Base-by-base conservation (phyloP, 2,888 invertebrate genomes). In the Exocentrus adspersus region DNA sequence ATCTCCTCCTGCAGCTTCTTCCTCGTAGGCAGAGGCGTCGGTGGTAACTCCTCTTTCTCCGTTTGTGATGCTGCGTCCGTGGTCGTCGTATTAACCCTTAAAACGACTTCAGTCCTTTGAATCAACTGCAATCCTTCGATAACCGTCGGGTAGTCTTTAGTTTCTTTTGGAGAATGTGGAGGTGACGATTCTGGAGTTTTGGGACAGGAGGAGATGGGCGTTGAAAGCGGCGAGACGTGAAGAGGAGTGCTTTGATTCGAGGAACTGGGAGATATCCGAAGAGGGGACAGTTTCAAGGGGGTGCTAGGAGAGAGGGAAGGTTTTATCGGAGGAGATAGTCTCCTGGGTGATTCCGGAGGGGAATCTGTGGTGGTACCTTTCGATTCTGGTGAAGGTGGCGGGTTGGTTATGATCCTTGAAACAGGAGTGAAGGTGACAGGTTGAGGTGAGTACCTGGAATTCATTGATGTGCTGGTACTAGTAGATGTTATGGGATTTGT, bases 1-100 rank as follows among this genome's bases (percentile, higher is more conserved):
- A 92, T 86, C 81, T 93, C 93, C 79, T 93, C 92, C 70, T 89
- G 87, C 45, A 88, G 84, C 72, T 89, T 89, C 75, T 86, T 87
- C 66, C 90, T 85, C 1, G 85, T 84, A 37, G 83, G 81, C 16
- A 86, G 80, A 43, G 86, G 84, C 70, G 84, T 81, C 2, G 79
- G 77, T 2, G 79, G 77, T 58, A 80, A 41, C 70, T 81, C 81
- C 30, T 82, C 80, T 68, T 80, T 79, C 69, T 83, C 82, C 9
- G 83, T 83, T 73, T 83, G 82, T n/a, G 81, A 80, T 4, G 82
- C 72, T 10, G 87, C 88, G 78, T 90, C 90, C 46, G 84, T 86
- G 10, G 88, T 89, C 21, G 85, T 79, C 1, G 88, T 84, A 75
- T 88, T 88, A 1, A 89, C 87, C 69, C 88, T 84, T 17, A 89